Evolutionary conservation across 2,888 invertebrate genomes (phyloP).

Genomic region (Agrotis puta): DNA sequence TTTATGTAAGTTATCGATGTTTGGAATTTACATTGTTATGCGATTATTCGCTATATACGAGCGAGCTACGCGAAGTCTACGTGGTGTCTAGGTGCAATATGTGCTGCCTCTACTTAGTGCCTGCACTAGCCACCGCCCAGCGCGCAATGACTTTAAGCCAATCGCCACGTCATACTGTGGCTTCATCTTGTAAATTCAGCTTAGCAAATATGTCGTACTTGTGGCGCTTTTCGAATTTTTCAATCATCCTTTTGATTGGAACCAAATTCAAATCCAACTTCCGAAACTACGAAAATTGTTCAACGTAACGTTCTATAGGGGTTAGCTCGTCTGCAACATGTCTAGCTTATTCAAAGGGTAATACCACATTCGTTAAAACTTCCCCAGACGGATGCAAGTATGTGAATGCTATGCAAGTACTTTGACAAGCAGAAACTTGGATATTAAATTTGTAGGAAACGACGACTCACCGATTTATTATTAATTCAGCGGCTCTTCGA

Average conservation of each 20-base stretch:
- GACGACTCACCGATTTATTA: background rate
- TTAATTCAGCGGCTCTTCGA: conserved; percentile 22
- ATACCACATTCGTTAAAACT: conserved; percentile 11
- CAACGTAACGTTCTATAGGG: background rate
- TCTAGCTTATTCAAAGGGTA: background rate
- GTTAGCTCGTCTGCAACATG: background rate
- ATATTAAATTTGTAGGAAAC: conserved; percentile 4
- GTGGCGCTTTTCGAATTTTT: background rate
- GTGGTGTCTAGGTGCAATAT: background rate
- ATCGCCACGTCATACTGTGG: background rate
- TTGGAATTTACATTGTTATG: no score
- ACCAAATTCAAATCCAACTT: background rate
- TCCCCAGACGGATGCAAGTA: background rate
- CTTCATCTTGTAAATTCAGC: conserved; percentile 19
- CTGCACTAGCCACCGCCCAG: background rate
- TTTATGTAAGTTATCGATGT: background rate
- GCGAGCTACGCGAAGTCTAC: background rate
- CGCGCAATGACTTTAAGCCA: conserved; percentile 16
- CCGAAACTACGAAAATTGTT: background rate
- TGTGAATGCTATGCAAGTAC: background rate
- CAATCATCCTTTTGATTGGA: background rate
- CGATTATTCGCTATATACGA: no score
- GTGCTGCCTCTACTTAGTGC: background rate
- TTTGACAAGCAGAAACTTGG: conserved; percentile 13
- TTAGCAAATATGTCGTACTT: conserved; percentile 9